Percentiles rank a stretch among this genome's conserved stretches.
phyloP scores from a whole-genome alignment of 2,797 vertebrate species.

The Falco cherrug region DNA sequence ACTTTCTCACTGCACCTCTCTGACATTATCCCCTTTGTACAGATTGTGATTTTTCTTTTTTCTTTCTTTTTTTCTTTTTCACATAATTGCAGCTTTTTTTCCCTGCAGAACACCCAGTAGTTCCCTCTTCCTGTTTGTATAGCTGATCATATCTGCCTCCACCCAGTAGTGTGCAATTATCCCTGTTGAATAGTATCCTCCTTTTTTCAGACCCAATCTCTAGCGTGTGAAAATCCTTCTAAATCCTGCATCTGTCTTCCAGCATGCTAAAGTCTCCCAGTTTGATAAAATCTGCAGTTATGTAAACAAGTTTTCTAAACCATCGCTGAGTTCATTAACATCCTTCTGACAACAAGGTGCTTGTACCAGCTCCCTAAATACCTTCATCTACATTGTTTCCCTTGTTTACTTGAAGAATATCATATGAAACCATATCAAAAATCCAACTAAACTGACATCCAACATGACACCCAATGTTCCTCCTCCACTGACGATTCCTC shows the following conservation, averaged over 20 bases:
- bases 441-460: background rate
- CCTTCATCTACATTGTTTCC: background rate
- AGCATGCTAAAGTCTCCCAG: background rate
- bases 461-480: background rate
- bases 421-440: background rate
- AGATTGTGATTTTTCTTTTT: background rate
- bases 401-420: background rate
- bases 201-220: background rate
- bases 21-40: background rate
- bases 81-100: background rate
- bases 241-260: background rate
- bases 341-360: background rate
- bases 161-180: background rate
- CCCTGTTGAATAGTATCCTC: background rate
- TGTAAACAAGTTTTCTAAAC: background rate
- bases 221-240: background rate
- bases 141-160: background rate
- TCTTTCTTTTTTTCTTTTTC: background rate
- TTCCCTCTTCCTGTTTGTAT: background rate
- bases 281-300: background rate
- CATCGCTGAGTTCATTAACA: background rate
- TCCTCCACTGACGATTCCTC: background rate
- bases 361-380: background rate
- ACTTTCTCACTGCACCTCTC: background rate
- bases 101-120: background rate